These are phyloP conservation scores for Ylistrum balloti DNA, from an alignment of 1,140 invertebrate genomes.

Conservation along the genomic window DNA sequence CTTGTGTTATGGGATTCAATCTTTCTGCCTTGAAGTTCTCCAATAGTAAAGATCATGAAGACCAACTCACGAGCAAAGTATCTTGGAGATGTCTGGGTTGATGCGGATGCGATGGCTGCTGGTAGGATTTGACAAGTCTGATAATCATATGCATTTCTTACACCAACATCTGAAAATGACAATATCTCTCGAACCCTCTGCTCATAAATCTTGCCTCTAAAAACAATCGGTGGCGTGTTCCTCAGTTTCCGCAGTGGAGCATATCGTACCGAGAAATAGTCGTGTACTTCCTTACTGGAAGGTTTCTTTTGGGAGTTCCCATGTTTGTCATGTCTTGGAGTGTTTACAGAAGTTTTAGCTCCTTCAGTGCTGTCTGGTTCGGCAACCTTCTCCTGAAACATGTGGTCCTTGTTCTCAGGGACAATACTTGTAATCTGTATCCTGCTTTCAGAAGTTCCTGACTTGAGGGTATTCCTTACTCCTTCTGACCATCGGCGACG, in stretches of 20 bases:
- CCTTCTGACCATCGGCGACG: neutral
- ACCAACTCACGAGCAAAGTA: neutral
- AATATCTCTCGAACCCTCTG: neutral
- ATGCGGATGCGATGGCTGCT: neutral
- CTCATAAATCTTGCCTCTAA: neutral
- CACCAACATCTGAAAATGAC: neutral
- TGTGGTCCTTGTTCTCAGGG: neutral
- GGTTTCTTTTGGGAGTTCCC: neutral
- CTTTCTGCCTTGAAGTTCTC: neutral
- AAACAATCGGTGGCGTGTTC: neutral
- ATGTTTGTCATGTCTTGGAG: too few relatives aligned
- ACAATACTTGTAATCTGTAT: neutral
- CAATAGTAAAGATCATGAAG: neutral
- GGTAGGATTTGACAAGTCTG: neutral
- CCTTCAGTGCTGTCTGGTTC: neutral
- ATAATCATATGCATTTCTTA: neutral
- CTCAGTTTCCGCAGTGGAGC: neutral
- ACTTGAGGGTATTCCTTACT: neutral
- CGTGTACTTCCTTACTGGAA: neutral
- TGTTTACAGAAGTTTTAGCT: neutral
- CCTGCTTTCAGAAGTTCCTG: neutral
- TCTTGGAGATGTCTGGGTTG: neutral
- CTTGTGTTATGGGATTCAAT: neutral
- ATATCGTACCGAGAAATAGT: neutral
- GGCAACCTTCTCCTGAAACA: neutral